Base-by-base conservation (phyloP, 2,113 vertebrate species). In the Progne subis region DNA sequence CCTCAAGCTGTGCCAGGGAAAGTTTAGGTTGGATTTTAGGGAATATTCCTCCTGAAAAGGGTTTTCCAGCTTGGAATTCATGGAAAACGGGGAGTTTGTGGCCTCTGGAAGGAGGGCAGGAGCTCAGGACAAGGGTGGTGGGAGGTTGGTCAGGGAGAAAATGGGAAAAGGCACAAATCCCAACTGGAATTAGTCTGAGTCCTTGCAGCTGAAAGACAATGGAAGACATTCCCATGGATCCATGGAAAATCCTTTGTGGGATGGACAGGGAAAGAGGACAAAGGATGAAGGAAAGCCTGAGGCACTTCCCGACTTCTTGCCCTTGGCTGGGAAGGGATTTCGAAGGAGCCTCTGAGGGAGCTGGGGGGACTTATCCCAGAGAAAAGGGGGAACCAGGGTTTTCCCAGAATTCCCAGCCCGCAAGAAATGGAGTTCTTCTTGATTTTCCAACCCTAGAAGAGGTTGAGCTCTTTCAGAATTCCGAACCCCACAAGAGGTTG, bases 391-490 rank as follows among this genome's bases (percentile, higher is more conserved):
- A 64, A 37, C 64, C 15, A 12, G 59, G 32, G 13, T 17, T 44
- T 2, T n/a, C 25, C 50, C 3, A 3, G 41, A 56, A 56, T 47
- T 37, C 17, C n/a, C 24, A 57, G 1, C 37, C 15, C 3, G 4
- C 14, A 29, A 34, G 18, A n/a, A 8, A 3, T 1, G 16, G 41
- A 56, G 8, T 3, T 49, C 9, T 10, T 1, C 17, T 0, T 0
- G 21, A 50, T 50, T 16, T 49, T 39, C 25, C 32, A 47, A 23
- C 1, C 8, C 17, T 12, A 50, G 18, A 41, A 21, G 28, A 39
- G 0, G 0, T 0, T 52, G 18, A 78, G 11, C 6, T 39, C 20
- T 0, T 0, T 9, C 0, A 0, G 14, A 47, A 75, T 75, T 75
- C 25, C 25, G 11, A 23, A 21, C 0, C 2, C 32, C 20, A 67